A percentile compares a stretch with the other conserved stretches of the same genome.
Conservation (phyloP, 2,888 invertebrate genomes). For the Steinernema carpocapsae region DNA sequence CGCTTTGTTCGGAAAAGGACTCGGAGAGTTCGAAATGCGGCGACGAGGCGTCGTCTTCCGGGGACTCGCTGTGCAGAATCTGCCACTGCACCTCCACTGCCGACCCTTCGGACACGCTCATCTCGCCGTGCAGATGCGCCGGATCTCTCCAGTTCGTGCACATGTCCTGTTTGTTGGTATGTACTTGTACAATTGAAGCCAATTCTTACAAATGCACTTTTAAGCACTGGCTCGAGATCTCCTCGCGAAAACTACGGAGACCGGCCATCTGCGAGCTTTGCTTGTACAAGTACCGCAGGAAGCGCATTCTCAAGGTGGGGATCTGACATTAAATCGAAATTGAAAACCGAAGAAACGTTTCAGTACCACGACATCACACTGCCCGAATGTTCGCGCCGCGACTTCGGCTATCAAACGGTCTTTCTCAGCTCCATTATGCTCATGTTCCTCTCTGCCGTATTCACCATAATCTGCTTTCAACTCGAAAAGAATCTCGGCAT, state of each 20-base stretch:
- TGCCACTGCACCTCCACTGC: constrained; percentile 73
- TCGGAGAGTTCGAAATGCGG: constrained; percentile 17
- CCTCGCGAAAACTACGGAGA: constrained; percentile 71
- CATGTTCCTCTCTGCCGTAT: constrained; percentile 73
- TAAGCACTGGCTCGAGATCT: constrained; percentile 73
- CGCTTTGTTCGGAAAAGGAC: constrained; percentile 28
- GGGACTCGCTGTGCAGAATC: constrained; percentile 72
- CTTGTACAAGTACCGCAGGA: constrained; percentile 72
- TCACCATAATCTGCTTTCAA: constrained; percentile 72
- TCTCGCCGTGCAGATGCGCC: constrained; percentile 73
- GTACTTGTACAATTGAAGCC: background rate
- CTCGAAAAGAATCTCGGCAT: constrained; percentile 48
- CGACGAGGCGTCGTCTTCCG: constrained; percentile 43
- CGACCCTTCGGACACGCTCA: constrained; percentile 69
- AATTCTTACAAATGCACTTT: constrained; percentile 31
- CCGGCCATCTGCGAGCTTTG: constrained; percentile 73
- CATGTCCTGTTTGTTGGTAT: constrained; percentile 72
- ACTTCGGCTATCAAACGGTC: constrained; percentile 72
- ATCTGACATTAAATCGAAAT: background rate
- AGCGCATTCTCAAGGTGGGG: constrained; percentile 72
- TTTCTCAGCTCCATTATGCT: constrained; percentile 72
- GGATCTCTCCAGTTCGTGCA: constrained; percentile 73
- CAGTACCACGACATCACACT: constrained; percentile 72
- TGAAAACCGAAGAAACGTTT: constrained; percentile 45
- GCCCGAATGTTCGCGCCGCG: constrained; percentile 71